phyloP scores from a whole-genome alignment of 2,888 invertebrate genomes.

The Chelonus formosanus region DNA sequence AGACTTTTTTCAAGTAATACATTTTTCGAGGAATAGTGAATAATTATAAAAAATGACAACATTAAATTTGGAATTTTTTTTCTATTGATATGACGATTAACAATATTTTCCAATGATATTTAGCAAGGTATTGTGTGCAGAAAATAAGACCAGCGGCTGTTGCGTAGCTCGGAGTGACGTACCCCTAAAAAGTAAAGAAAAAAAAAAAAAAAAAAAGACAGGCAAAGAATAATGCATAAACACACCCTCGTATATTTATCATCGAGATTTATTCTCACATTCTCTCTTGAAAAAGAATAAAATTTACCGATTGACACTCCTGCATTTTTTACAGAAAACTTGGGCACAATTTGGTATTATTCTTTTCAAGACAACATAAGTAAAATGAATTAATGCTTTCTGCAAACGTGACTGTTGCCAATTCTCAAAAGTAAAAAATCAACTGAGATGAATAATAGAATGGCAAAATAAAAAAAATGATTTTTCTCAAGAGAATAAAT shows the following conservation, averaged over 20 bases:
- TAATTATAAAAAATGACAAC: too few relatives aligned
- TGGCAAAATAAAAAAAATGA: too few relatives aligned
- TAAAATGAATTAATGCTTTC: too few relatives aligned
- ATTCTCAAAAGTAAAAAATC: too few relatives aligned
- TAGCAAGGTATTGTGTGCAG: background rate
- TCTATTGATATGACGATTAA: too few relatives aligned
- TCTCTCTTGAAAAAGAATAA: background rate
- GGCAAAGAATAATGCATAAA: slow-evolving; percentile 15
- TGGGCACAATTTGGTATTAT: background rate
- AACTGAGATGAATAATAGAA: too few relatives aligned
- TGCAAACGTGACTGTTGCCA: too few relatives aligned
- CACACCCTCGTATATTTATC: slow-evolving; percentile 32
- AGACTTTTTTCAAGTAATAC: background rate
- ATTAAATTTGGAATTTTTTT: too few relatives aligned
- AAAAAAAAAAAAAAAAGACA: slow-evolving; percentile 5
- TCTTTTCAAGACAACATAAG: background rate
- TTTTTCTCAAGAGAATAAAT: too few relatives aligned
- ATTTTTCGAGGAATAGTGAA: too few relatives aligned
- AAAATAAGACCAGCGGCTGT: background rate
- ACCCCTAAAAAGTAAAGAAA: background rate
- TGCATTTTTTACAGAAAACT: background rate
- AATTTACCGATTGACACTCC: slow-evolving; percentile 6
- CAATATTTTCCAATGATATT: background rate
- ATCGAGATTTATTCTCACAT: slow-evolving; percentile 37
- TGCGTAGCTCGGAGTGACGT: background rate